A percentile compares a stretch with the other conserved stretches of the same genome.
phyloP scores from a whole-genome alignment of 2,797 vertebrate genomes.

The Mus minutoides region DNA sequence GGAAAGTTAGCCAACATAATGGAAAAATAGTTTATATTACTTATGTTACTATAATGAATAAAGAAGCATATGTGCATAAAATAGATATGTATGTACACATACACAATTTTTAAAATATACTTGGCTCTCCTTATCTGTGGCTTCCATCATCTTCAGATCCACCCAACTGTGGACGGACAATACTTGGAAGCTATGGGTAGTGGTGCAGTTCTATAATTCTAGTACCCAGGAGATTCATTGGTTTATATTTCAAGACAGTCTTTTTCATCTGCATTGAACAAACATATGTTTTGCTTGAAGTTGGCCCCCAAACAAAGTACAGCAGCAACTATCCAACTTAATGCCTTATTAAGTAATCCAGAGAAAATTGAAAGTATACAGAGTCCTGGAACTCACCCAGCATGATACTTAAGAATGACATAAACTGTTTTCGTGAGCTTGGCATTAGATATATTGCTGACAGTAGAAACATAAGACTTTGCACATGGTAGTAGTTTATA shows the following conservation, averaged over 20 bases:
- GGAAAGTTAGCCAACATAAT: slow-evolving; percentile 3
- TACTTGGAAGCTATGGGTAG: neutral
- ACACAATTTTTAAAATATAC: neutral
- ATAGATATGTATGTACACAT: neutral
- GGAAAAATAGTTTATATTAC: slow-evolving; percentile 26
- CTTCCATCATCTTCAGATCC: neutral
- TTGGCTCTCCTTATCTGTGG: neutral
- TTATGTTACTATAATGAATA: neutral
- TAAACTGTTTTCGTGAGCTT: neutral
- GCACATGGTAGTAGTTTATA: neutral
- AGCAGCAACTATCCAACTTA: neutral
- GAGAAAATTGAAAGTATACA: neutral
- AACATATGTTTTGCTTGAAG: neutral
- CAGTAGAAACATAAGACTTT: neutral
- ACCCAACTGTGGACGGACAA: neutral
- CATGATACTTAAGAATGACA: neutral
- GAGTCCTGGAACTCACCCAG: neutral
- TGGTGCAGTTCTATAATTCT: neutral
- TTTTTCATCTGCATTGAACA: neutral
- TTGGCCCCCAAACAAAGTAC: neutral
- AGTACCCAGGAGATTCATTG: neutral
- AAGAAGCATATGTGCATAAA: neutral
- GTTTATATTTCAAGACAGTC: neutral
- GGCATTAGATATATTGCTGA: neutral
- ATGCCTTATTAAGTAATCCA: neutral